These are phyloP conservation scores for Catharus ustulatus DNA, from an alignment of 2,797 vertebrate species.

Conservation along the genomic window DNA sequence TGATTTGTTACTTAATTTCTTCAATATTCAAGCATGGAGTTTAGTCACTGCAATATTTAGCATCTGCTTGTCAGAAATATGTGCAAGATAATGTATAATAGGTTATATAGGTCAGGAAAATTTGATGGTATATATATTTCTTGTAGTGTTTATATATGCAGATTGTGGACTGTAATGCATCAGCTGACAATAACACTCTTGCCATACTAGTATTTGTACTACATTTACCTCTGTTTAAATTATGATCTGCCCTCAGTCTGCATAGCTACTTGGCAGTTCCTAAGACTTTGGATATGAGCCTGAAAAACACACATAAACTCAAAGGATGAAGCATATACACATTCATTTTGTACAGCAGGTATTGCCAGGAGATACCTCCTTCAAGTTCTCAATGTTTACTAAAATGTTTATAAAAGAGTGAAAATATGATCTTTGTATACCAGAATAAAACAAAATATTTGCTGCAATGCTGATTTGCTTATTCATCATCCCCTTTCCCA, in stretches of 20 bases:
- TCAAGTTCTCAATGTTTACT: neutral
- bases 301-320: neutral
- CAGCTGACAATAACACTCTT: neutral
- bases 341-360: neutral
- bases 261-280: neutral
- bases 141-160: neutral
- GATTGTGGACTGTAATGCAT: neutral
- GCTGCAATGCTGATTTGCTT: neutral
- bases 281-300: neutral
- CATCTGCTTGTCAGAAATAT: neutral
- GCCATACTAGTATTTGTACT: neutral
- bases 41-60: neutral
- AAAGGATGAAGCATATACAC: neutral
- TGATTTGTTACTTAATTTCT: conserved; percentile 1
- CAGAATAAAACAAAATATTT: neutral
- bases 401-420: neutral
- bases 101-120: neutral
- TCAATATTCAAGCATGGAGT: neutral
- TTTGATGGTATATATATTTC: neutral
- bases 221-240: neutral
- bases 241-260: neutral
- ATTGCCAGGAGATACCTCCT: neutral
- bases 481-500: neutral
- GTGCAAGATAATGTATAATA: neutral
- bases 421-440: neutral